Base-by-base conservation (phyloP, 2,797 vertebrate species). In the Hippocampus kuda region DNA sequence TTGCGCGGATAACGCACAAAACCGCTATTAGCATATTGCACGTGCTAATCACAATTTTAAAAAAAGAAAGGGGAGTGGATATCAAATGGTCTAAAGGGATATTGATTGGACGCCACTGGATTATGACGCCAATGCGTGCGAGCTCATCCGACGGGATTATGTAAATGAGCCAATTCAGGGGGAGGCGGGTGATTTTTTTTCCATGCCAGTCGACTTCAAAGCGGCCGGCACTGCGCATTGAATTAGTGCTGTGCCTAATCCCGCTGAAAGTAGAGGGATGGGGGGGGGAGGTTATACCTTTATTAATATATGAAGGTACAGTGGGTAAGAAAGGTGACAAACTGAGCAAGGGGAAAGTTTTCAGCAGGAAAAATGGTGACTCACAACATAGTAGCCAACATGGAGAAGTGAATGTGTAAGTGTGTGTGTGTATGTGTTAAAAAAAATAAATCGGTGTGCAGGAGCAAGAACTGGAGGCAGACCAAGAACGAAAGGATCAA, bases 171-270 rank as follows among this genome's bases (percentile, higher is more conserved):
- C 70, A 81, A 80, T 72, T 82, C 82, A 86, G 38, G 61, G 86
- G 88, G 77, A 53, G 70, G 74, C 67, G 72, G 79, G 0, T 8
- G 6, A 38, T 38, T 38, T 38, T 60, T 18, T 34, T 60, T 34
- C 77, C 75, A 84, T 87, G 81, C 82, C 84, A 88, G 84, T 87
- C 77, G 69, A 90, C 89, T 90, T 91, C 88, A 91, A 91, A 91
- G 90, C 83, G 51, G 80, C 72, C 77, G 70, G 80, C 77, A 84
- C 85, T 78, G 86, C 82, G 88, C 84, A 88, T 86, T 87, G 89
- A 91, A 91, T 91, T 91, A 90, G 85, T 84, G 84, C 86, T 81
- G 79, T 78, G 83, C 80, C 84, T 91, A 90, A 91, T 91, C 88
- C 89, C 84, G 83, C 74, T 75, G 82, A 88, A 85, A 83, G 82